These are phyloP conservation scores for Drosophila ogumai DNA, from an alignment of 1,140 invertebrate species.

Conservation along the genomic window DNA sequence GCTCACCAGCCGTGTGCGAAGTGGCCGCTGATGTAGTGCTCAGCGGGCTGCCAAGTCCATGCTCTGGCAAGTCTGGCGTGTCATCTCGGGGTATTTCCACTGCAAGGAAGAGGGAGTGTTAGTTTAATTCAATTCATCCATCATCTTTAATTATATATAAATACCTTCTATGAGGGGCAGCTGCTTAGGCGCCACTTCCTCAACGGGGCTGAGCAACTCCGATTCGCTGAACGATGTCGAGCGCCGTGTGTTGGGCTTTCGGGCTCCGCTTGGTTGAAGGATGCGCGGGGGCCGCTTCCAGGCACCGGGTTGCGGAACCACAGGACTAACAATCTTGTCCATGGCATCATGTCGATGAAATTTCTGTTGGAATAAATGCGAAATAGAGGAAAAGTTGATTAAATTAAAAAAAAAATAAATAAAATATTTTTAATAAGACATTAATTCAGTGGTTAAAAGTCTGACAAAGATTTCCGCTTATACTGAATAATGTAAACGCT, in stretches of 20 bases:
- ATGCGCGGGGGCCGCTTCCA: constrained; percentile 87
- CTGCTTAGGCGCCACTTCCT: constrained; percentile 55
- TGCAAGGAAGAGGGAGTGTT: constrained; percentile 2
- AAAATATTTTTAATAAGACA: too few relatives aligned
- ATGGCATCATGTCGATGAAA: constrained; percentile 89
- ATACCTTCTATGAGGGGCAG: constrained; percentile 64
- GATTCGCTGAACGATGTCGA: constrained; percentile 82
- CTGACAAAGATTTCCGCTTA: not conserved
- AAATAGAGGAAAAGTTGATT: not conserved
- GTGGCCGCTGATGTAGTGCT: constrained; percentile 77
- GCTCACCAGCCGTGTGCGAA: constrained; percentile 71
- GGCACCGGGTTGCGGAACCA: constrained; percentile 94
- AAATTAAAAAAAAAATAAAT: too few relatives aligned
- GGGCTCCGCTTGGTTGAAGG: constrained; percentile 69
- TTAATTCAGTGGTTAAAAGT: too few relatives aligned
- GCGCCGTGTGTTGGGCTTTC: constrained; percentile 72
- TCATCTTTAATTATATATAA: not conserved
- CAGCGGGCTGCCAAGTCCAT: constrained; percentile 67
- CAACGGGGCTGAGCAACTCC: constrained; percentile 73
- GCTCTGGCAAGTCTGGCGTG: constrained; percentile 74
- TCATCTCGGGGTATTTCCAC: constrained; percentile 76
- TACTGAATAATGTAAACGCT: not conserved
- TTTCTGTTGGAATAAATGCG: constrained; percentile 69
- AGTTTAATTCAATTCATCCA: not conserved
- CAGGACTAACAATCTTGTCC: constrained; percentile 96